These are phyloP conservation scores for Dicyrtoma fusca DNA, from an alignment of 2,888 invertebrate species.

Conservation along the genomic window DNA sequence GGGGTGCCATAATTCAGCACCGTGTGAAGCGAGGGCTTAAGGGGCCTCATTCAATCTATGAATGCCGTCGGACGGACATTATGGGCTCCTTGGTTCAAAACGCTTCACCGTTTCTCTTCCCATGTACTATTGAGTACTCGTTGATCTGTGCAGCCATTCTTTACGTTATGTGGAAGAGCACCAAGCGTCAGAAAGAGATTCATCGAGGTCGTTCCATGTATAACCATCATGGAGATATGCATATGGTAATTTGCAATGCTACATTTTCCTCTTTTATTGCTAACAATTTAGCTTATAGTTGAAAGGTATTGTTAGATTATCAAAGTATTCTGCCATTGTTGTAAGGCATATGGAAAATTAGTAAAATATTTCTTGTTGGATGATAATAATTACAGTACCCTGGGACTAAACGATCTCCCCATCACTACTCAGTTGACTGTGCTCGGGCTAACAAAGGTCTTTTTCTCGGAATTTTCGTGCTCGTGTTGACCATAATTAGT, in stretches of 20 bases:
- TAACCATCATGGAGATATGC: slow-evolving; percentile 43
- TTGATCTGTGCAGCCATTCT: slow-evolving; percentile 86
- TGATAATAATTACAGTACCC: slow-evolving; percentile 35
- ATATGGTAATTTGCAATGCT: slow-evolving; percentile 38
- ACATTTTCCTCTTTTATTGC: no score
- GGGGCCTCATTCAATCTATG: slow-evolving; percentile 58
- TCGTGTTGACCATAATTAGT: slow-evolving; percentile 88
- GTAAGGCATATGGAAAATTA: background rate
- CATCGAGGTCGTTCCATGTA: background rate
- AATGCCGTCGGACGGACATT: slow-evolving; percentile 56
- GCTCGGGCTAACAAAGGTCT: slow-evolving; percentile 91
- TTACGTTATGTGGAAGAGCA: slow-evolving; percentile 88
- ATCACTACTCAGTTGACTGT: slow-evolving; percentile 91
- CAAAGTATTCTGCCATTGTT: no score
- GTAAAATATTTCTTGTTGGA: background rate
- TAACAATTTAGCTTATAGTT: no score
- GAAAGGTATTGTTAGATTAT: no score
- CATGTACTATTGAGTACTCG: slow-evolving; percentile 89
- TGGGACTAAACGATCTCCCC: slow-evolving; percentile 58
- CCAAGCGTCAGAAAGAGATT: slow-evolving; percentile 21
- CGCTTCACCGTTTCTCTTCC: slow-evolving; percentile 82
- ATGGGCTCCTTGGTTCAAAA: slow-evolving; percentile 64
- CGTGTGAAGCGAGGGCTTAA: slow-evolving; percentile 49
- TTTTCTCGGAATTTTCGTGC: slow-evolving; percentile 75
- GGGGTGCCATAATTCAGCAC: slow-evolving; percentile 29